Percentiles rank a stretch among this genome's conserved stretches.
Evolutionary conservation across 1,140 invertebrate species (phyloP).

Genomic region (Formica exsecta): DNA sequence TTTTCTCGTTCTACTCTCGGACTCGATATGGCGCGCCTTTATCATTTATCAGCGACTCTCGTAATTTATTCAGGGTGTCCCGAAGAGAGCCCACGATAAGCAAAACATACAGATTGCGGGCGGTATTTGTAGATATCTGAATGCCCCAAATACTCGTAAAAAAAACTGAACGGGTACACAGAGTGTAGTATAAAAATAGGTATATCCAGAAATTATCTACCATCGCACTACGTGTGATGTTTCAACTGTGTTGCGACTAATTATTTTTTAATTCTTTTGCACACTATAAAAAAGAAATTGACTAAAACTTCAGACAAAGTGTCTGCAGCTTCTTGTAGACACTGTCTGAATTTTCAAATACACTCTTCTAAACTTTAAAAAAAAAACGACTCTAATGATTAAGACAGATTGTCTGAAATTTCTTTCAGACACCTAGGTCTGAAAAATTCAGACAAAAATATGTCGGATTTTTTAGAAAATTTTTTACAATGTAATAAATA

Average conservation of each 20-base stretch:
- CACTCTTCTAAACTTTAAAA: no score
- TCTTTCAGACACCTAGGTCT: no score
- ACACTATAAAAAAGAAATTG: no score
- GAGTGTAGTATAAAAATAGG: background rate
- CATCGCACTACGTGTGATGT: background rate
- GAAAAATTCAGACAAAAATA: no score
- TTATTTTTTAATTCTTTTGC: background rate
- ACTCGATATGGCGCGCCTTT: slow-evolving; percentile 30
- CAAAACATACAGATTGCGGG: background rate
- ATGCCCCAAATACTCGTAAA: slow-evolving; percentile 11
- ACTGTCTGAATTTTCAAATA: no score
- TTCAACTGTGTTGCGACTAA: background rate
- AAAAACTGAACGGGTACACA: background rate
- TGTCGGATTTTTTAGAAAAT: no score
- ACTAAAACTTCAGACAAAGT: no score
- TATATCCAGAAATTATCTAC: background rate
- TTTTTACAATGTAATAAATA: background rate
- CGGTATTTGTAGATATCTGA: background rate
- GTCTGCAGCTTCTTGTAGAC: no score
- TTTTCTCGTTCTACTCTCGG: slow-evolving; percentile 1
- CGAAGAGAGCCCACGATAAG: slow-evolving; percentile 11
- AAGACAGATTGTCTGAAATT: no score
- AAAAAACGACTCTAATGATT: no score
- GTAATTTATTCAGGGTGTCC: slow-evolving; percentile 31
- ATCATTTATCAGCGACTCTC: slow-evolving; percentile 31